Percentiles rank a stretch among this genome's conserved stretches.
Conservation (phyloP, 2,888 invertebrate genomes). For the Sericinus montela region DNA sequence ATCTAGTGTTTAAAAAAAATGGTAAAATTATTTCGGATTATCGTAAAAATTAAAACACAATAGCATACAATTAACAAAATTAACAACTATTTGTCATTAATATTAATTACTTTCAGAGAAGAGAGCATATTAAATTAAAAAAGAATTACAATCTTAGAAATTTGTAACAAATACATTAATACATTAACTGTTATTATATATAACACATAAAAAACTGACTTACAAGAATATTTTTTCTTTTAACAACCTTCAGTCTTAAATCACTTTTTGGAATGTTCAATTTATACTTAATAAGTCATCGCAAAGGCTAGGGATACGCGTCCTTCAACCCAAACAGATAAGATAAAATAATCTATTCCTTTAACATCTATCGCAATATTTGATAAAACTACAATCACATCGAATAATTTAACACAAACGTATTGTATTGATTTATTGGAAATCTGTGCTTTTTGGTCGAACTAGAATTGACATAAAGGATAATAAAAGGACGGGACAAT, state of each 20-base stretch:
- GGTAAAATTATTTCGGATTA: too few species aligned
- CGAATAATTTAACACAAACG: slow-evolving; percentile 1
- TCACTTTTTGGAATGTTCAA: slow-evolving; percentile 1
- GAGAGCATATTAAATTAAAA: too few species aligned
- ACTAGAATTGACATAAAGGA: too few species aligned
- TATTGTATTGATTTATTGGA: background rate
- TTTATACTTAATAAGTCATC: slow-evolving; percentile 3
- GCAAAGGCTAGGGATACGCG: background rate
- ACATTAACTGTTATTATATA: too few species aligned
- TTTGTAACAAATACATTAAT: too few species aligned
- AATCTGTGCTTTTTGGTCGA: background rate
- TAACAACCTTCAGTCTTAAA: slow-evolving; percentile 2
- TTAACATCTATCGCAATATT: slow-evolving; percentile 6
- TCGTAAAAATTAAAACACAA: too few species aligned
- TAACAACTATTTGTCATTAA: too few species aligned
- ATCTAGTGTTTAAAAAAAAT: too few species aligned
- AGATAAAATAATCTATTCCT: slow-evolving; percentile 14
- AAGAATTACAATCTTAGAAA: too few species aligned
- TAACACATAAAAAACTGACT: background rate
- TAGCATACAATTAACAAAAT: too few species aligned
- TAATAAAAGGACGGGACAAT: too few species aligned
- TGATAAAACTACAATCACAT: slow-evolving; percentile 6
- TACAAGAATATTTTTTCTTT: background rate
- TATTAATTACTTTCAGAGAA: too few species aligned
- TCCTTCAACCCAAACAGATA: background rate